Evolutionary conservation across 2,888 invertebrate genomes (phyloP).

Genomic region (Rhogogaster chlorosoma): DNA sequence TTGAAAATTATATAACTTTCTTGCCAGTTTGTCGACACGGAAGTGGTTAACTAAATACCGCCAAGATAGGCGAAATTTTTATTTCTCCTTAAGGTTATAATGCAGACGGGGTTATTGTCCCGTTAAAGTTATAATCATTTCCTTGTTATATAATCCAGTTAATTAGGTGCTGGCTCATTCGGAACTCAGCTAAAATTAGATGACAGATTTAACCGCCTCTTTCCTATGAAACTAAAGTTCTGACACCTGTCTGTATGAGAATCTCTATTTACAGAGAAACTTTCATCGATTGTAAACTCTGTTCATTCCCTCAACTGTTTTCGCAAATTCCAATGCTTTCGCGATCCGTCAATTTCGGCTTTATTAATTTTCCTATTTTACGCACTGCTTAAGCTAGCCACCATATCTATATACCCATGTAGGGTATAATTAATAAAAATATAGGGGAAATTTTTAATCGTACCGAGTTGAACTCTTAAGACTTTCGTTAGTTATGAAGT

Average conservation of each 20-base stretch:
- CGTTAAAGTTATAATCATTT: conserved; percentile 55
- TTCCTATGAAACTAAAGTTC: not conserved
- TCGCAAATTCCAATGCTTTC: not conserved
- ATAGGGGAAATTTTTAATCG: not conserved
- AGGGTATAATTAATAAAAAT: not conserved
- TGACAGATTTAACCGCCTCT: not conserved
- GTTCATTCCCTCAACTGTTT: not conserved
- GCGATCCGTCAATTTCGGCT: not conserved
- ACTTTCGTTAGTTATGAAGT: conserved; percentile 22
- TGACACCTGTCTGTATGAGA: not conserved
- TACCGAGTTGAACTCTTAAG: not conserved
- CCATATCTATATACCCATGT: not conserved
- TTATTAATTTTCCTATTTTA: not conserved
- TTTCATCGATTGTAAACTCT: not conserved
- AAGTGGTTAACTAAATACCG: not conserved
- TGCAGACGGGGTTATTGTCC: conserved; percentile 51
- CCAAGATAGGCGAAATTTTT: not conserved
- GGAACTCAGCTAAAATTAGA: not conserved
- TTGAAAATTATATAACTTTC: conserved; percentile 27
- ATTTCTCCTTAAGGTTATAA: conserved; percentile 47
- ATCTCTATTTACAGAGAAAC: not conserved
- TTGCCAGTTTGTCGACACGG: conserved; percentile 5
- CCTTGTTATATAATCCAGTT: conserved; percentile 52
- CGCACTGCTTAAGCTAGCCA: not conserved
- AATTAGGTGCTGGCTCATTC: not conserved